Evolutionary conservation across 2,888 invertebrate species (phyloP).

Genomic region (Cepaea hortensis): DNA sequence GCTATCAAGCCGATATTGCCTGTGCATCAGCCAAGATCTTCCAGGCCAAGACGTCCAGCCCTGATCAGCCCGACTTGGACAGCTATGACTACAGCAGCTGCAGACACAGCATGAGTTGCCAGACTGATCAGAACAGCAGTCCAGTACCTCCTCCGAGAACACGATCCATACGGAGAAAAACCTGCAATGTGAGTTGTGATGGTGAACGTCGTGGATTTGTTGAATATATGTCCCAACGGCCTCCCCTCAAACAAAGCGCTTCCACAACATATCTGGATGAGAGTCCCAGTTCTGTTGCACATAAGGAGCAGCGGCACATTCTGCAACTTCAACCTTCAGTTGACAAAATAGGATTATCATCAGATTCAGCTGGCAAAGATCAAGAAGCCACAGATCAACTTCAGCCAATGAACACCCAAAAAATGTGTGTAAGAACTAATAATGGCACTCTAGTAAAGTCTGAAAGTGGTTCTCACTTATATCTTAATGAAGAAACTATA

Average conservation of each 20-base stretch:
- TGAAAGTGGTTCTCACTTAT: slow-evolving; percentile 70
- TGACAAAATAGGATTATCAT: slow-evolving; percentile 23
- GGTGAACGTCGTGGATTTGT: slow-evolving; percentile 46
- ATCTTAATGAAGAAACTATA: slow-evolving; percentile 59
- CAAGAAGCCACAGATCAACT: slow-evolving; percentile 4
- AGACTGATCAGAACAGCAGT: slow-evolving; percentile 26
- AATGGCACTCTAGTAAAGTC: slow-evolving; percentile 64
- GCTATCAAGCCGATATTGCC: slow-evolving; percentile 19
- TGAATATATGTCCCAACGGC: neutral
- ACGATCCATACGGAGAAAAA: slow-evolving; percentile 55
- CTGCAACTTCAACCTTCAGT: slow-evolving; percentile 2
- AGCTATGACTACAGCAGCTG: neutral
- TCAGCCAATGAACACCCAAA: neutral
- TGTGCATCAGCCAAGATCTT: slow-evolving; percentile 48
- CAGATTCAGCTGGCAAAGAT: slow-evolving; percentile 18
- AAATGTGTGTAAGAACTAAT: slow-evolving; percentile 24
- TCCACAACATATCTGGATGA: slow-evolving; percentile 24
- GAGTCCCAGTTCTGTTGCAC: neutral
- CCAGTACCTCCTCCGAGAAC: slow-evolving; percentile 30
- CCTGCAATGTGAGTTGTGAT: slow-evolving; percentile 55
- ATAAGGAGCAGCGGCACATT: neutral
- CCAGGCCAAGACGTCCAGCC: slow-evolving; percentile 55
- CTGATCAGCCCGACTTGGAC: slow-evolving; percentile 20
- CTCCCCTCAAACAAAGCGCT: slow-evolving; percentile 42
- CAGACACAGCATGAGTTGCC: slow-evolving; percentile 14